A percentile compares a stretch with the other conserved stretches of the same genome.
Conservation (phyloP, 2,113 vertebrate genomes). For the Pollachius pollachius region DNA sequence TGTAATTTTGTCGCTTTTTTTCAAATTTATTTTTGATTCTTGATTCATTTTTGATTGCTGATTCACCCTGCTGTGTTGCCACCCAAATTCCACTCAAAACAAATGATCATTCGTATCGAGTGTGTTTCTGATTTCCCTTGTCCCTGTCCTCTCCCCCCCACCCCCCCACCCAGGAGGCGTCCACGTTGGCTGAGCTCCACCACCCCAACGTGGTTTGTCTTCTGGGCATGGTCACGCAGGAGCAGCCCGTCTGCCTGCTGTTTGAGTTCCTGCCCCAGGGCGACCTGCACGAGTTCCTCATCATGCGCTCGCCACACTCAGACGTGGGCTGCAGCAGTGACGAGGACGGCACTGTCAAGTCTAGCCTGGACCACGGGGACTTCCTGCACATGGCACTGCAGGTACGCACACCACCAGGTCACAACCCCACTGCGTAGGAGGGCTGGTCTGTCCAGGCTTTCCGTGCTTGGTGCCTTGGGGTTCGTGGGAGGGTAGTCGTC, state of each 20-base stretch:
- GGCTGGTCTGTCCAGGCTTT: too few species aligned
- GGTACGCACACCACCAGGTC: conserved; percentile 23
- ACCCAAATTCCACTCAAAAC: too few species aligned
- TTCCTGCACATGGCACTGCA: conserved; percentile 93
- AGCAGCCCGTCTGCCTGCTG: conserved; percentile 93
- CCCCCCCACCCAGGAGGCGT: conserved; percentile 72
- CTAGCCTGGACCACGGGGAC: conserved; percentile 93
- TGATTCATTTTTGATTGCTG: too few species aligned
- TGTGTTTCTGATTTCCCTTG: too few species aligned
- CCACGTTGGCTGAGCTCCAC: conserved; percentile 88
- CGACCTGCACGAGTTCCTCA: conserved; percentile 97
- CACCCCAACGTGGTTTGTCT: conserved; percentile 95
- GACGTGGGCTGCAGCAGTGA: conserved; percentile 97
- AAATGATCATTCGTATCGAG: too few species aligned
- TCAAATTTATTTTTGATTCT: too few species aligned
- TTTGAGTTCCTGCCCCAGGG: conserved; percentile 94
- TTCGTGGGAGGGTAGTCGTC: too few species aligned
- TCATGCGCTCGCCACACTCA: conserved; percentile 95
- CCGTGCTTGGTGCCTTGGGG: too few species aligned
- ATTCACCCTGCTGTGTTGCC: too few species aligned
- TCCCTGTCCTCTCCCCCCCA: too few species aligned
- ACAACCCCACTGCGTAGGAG: background rate
- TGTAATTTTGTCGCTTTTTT: too few species aligned
- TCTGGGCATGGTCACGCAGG: conserved; percentile 91
- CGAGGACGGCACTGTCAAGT: conserved; percentile 94